Conservation (phyloP, 2,888 invertebrate species). For the Lasius fuliginosus region DNA sequence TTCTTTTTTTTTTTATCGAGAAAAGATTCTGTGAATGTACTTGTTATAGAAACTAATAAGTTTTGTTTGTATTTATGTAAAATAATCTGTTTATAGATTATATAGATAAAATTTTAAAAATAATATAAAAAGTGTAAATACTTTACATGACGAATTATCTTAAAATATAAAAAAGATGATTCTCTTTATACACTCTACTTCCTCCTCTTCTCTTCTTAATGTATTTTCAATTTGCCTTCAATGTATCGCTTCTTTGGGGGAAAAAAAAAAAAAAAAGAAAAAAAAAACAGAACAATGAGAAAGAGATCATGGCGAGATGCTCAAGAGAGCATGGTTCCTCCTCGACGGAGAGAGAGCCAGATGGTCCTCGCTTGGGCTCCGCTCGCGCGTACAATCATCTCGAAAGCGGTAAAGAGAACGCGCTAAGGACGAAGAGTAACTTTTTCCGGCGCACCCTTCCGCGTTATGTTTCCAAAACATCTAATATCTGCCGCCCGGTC, state of each 20-base stretch:
- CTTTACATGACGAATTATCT: neutral
- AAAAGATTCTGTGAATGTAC: neutral
- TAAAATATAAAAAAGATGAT: neutral
- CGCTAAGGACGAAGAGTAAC: conserved; percentile 59
- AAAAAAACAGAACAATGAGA: neutral
- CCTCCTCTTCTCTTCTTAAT: neutral
- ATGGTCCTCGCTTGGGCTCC: conserved; percentile 64
- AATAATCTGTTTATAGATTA: neutral
- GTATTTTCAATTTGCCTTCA: conserved; percentile 13
- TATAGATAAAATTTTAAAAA: neutral
- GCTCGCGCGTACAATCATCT: conserved; percentile 67
- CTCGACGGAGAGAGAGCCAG: conserved; percentile 58
- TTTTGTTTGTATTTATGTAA: neutral
- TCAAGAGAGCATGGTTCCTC: conserved; percentile 66
- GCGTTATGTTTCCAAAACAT: conserved; percentile 78
- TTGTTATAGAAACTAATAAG: neutral
- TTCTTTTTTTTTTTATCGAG: neutral
- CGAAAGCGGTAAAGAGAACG: neutral
- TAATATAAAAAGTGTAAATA: neutral
- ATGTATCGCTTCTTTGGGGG: conserved; percentile 26
- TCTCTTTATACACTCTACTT: too few relatives aligned
- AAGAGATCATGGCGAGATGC: conserved; percentile 26
- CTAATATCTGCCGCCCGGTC: conserved; percentile 81
- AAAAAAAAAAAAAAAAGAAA: too few relatives aligned
- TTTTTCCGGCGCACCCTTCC: conserved; percentile 71